A percentile compares a stretch with the other conserved stretches of the same genome.
Conservation (phyloP, 2,888 invertebrate species). For the Scelioninae gen. 1 region DNA sequence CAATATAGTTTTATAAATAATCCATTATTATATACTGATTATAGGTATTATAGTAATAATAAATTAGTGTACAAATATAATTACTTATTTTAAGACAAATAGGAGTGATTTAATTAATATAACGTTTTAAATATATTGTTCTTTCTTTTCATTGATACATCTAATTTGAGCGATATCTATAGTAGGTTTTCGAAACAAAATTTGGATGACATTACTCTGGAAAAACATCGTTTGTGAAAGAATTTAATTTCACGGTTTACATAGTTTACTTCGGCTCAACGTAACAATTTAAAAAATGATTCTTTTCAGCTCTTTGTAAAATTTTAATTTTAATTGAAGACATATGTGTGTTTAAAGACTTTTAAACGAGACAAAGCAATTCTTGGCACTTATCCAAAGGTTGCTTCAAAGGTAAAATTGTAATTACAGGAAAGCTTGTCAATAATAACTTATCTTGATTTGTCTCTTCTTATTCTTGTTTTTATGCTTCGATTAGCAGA, state of each 20-base stretch:
- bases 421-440: slow-evolving; percentile 60
- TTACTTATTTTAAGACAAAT: not conserved
- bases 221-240: not conserved
- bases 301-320: slow-evolving; percentile 26
- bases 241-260: slow-evolving; percentile 22
- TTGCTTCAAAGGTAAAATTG: slow-evolving; percentile 57
- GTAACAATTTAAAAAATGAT: slow-evolving; percentile 36
- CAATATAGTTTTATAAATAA: not conserved
- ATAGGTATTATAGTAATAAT: not conserved
- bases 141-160: too few relatives aligned
- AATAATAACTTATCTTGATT: slow-evolving; percentile 48
- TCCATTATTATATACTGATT: too few relatives aligned
- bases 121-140: too few relatives aligned
- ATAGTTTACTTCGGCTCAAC: slow-evolving; percentile 13
- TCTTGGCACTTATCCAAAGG: slow-evolving; percentile 45
- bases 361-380: too few relatives aligned
- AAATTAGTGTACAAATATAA: not conserved
- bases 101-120: too few relatives aligned
- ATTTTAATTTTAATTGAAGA: too few relatives aligned
- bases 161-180: too few relatives aligned
- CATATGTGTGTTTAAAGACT: too few relatives aligned
- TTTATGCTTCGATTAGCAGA: slow-evolving; percentile 36
- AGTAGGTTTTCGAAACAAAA: not conserved
- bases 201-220: not conserved
- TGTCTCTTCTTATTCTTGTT: slow-evolving; percentile 24